phyloP scores from a whole-genome alignment of 2,888 invertebrate species.

The Tetragonula carbonaria region DNA sequence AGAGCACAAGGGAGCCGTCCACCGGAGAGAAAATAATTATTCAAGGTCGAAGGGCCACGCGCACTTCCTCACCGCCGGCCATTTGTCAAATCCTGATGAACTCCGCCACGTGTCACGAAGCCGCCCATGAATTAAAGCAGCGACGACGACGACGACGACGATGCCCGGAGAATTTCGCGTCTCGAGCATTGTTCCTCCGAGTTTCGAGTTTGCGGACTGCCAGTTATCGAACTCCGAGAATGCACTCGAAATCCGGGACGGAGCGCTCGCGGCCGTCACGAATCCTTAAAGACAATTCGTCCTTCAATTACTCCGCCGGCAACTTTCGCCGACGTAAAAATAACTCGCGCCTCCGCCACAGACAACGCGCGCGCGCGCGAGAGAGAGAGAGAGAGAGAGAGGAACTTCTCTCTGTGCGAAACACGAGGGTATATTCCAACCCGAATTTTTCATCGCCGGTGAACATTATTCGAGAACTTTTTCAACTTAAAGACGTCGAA shows the following conservation, averaged over 20 bases:
- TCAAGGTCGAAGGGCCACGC: constrained; percentile 55
- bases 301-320: constrained; percentile 27
- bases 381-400: background rate
- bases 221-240: constrained; percentile 39
- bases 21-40: constrained; percentile 65
- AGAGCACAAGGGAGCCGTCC: background rate
- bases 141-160: too few species aligned
- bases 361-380: background rate
- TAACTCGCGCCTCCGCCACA: background rate
- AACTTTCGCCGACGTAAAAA: constrained; percentile 12
- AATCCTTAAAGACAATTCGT: constrained; percentile 36
- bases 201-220: constrained; percentile 61
- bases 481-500: constrained; percentile 6
- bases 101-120: constrained; percentile 13
- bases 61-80: background rate
- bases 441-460: background rate
- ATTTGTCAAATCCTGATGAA: constrained; percentile 50
- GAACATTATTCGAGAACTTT: constrained; percentile 14
- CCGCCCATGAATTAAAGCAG: constrained; percentile 44
- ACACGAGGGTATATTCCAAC: background rate
- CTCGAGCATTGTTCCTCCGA: constrained; percentile 59
- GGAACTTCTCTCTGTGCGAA: background rate
- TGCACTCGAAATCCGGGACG: constrained; percentile 21
- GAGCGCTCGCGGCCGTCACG: background rate
- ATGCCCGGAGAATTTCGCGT: constrained; percentile 17